These are phyloP conservation scores for Heliconius ismenius DNA, from an alignment of 2,888 invertebrate species.

Conservation along the genomic window DNA sequence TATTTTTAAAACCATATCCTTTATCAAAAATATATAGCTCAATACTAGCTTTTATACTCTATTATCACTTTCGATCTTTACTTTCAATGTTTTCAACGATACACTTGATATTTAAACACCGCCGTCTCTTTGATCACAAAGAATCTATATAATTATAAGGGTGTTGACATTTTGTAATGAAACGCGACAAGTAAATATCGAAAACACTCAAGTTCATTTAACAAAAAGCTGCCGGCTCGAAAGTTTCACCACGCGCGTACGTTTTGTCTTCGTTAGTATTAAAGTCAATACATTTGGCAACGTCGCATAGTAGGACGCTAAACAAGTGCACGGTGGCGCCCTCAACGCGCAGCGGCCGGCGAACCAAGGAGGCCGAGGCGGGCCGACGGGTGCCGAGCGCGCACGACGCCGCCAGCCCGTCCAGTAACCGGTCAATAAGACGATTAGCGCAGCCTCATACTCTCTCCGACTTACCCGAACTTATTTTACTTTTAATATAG, in stretches of 20 bases:
- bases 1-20: slow-evolving; percentile 65
- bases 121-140: slow-evolving; percentile 68
- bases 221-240: slow-evolving; percentile 74
- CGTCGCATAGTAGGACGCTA: slow-evolving; percentile 81
- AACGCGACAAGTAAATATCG: slow-evolving; percentile 48
- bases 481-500: slow-evolving; percentile 55
- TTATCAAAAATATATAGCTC: slow-evolving; percentile 41
- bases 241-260: slow-evolving; percentile 79
- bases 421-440: slow-evolving; percentile 81
- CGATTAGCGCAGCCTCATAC: slow-evolving; percentile 73
- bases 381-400: slow-evolving; percentile 55
- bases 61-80: slow-evolving; percentile 29
- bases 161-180: slow-evolving; percentile 55
- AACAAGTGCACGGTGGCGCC: slow-evolving; percentile 80
- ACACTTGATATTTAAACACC: slow-evolving; percentile 54
- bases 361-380: slow-evolving; percentile 65
- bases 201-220: slow-evolving; percentile 59
- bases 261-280: slow-evolving; percentile 77
- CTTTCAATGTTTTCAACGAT: slow-evolving; percentile 46
- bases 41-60: slow-evolving; percentile 35
- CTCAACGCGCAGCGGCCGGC: slow-evolving; percentile 80
- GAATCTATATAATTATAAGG: slow-evolving; percentile 60
- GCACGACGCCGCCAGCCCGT: slow-evolving; percentile 78
- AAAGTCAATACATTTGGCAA: slow-evolving; percentile 82
- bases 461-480: slow-evolving; percentile 54